Percentiles rank a stretch among this genome's conserved stretches.
These are phyloP conservation scores for Sarcophaga caerulescens DNA, from an alignment of 2,888 invertebrate genomes.

Conservation along the genomic window DNA sequence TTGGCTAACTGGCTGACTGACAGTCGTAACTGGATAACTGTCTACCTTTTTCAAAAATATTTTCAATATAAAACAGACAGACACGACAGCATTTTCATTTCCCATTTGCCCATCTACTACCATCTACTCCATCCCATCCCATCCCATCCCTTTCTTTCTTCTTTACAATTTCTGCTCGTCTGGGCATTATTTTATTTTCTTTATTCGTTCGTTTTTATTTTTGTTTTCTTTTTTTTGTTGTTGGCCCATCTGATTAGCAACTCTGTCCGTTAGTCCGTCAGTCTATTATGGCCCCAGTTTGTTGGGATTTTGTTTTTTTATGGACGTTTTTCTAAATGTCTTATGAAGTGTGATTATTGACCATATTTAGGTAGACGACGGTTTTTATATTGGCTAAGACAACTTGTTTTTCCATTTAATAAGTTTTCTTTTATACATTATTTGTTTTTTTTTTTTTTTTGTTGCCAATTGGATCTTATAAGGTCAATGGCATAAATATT, in stretches of 20 bases:
- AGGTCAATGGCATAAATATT: constrained; percentile 49
- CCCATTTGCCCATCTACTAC: too few species aligned
- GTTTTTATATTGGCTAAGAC: constrained; percentile 12
- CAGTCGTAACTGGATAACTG: background rate
- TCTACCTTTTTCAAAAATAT: background rate
- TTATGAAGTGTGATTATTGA: constrained; percentile 49
- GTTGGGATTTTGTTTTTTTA: too few species aligned
- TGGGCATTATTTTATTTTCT: constrained; percentile 10
- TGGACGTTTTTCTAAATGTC: too few species aligned
- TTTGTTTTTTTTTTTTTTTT: background rate
- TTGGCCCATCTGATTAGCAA: constrained; percentile 60
- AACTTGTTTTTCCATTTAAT: constrained; percentile 30
- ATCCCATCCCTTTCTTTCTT: constrained; percentile 2
- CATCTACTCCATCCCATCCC: too few species aligned
- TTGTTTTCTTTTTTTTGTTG: background rate
- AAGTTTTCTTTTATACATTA: too few species aligned
- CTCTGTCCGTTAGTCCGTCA: background rate
- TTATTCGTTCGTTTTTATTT: background rate
- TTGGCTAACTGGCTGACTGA: background rate
- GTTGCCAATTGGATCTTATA: constrained; percentile 36
- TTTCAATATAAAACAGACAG: background rate
- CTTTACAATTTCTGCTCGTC: constrained; percentile 12
- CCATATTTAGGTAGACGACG: constrained; percentile 23
- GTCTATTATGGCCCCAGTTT: constrained; percentile 1
- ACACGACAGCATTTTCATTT: too few species aligned